Evolutionary conservation across 2,797 vertebrate genomes (phyloP), one percentile per base, ranked within the genome.

Genomic region (Spinus pinus): DNA sequence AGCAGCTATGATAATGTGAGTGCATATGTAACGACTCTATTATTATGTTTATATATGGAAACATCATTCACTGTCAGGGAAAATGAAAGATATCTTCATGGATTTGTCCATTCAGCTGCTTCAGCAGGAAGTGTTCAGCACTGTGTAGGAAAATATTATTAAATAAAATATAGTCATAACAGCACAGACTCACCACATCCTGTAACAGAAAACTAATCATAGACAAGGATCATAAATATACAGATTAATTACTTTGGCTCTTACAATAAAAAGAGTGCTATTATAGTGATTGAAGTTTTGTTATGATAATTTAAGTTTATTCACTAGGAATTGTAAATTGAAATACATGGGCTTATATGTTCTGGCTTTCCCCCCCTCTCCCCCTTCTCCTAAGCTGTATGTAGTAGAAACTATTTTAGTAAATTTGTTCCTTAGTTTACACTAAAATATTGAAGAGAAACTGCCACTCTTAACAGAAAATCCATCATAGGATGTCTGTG

Each of bases 1-100:
- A 92, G 88, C 86, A 84, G 23, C 93, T 86, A 69, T 86, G 91
- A 72, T 94, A 97, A 96, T 95, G 93, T 93, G 85, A 97, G 91
- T 81, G 97, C 94, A 78, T 95, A 80, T 94, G 96, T 96, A 96
- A 97, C 91, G 96, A 95, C 96, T 95, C 80, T 88, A 96, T 97
- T 97, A 97, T 97, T 97, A 97, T 97, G 97, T 97, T 96, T 97
- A 94, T 97, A 92, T 88, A 95, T 24, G 81, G 95, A 97, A 95
- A 96, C 95, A 97, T 97, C 94, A 96, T 90, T 97, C 94, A 93
- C 96, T 97, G 96, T 97, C 96, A 96, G 66, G 83, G 88, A 97
- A 96, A 95, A 96, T 97, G 97, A 97, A 97, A 97, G 94, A 97
- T 96, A 93, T 86, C 96, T 97, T 94, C 95, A n/a, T 67, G 92